Base-by-base conservation (phyloP, 2,113 vertebrate species). In the Laticauda colubrina region DNA sequence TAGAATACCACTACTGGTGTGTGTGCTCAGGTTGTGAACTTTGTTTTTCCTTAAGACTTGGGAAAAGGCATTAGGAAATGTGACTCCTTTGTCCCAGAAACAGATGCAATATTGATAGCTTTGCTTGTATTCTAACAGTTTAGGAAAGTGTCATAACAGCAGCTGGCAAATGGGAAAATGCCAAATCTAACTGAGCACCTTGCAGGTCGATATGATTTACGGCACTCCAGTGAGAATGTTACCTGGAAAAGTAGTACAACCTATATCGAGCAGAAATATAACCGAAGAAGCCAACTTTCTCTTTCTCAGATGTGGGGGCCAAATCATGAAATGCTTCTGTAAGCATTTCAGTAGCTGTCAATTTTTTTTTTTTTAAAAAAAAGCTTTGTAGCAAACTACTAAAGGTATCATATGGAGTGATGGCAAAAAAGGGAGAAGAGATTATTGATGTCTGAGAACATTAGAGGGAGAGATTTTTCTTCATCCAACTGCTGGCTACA, bases 91-190 rank as follows among this genome's bases (percentile, higher is more conserved):
- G 90, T 34, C n/a, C 87, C 75, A 51, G 69, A 45, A 95, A 89
- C 3, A 18, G 54, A 57, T 91, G 55, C 91, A 14, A 56, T 94
- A 90, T 21, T 85, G 92, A 90, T 91, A 69, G 91, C 34, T 90
- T 29, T 91, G 93, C 24, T 85, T 93, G 92, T 53, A 81, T 85
- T 64, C 81, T 92, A 93, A 92, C 53, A 93, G 55, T 93, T 94
- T 94, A 88, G 39, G 64, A 55, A 96, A 95, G 88, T 93, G 87
- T 92, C 57, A 91, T 5, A 92, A 24, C 54, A 92, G 26, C 53
- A 96, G 54, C 45, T 94, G 61, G 45, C 91, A 94, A 93, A 91
- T 92, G 51, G 7, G 61, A 91, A 95, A 95, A 94, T 93, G 90
- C 24, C 29, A 95, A 26, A 89, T 75, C 4, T 91, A 55, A 88